These are phyloP conservation scores for Embiotoca jacksoni DNA, from an alignment of 2,113 vertebrate species.

Conservation along the genomic window DNA sequence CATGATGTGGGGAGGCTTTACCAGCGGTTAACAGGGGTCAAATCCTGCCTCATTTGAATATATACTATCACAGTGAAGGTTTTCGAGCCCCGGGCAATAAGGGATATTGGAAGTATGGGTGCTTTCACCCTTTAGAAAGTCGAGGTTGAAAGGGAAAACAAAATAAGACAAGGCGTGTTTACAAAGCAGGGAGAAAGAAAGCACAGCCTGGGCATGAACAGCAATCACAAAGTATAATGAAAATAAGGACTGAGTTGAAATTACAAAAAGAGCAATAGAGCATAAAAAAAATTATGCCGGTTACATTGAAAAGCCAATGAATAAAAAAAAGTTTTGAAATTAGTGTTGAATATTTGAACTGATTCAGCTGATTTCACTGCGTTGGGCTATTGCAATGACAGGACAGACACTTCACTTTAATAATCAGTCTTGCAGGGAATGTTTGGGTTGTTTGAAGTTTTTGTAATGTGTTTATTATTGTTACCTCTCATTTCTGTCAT, in stretches of 20 bases:
- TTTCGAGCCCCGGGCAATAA: slow-evolving; percentile 38
- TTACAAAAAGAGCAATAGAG: slow-evolving; percentile 11
- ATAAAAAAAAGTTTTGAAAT: slow-evolving; percentile 19
- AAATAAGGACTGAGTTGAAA: neutral
- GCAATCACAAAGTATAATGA: slow-evolving; percentile 18
- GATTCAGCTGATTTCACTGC: slow-evolving; percentile 10
- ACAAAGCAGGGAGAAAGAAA: slow-evolving; percentile 12
- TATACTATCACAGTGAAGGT: slow-evolving; percentile 55
- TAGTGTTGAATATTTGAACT: slow-evolving; percentile 21
- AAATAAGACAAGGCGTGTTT: slow-evolving; percentile 19
- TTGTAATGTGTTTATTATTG: no score
- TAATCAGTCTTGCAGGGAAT: no score
- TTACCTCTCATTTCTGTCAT: no score
- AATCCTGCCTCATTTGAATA: slow-evolving; percentile 69
- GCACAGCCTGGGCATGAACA: neutral
- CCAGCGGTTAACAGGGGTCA: slow-evolving; percentile 53
- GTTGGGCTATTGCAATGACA: neutral
- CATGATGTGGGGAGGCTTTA: slow-evolving; percentile 35
- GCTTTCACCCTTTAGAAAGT: slow-evolving; percentile 23
- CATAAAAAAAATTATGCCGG: slow-evolving; percentile 3
- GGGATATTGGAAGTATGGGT: slow-evolving; percentile 51
- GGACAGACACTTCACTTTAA: no score
- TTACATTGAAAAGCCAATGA: slow-evolving; percentile 11
- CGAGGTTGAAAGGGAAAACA: slow-evolving; percentile 12
- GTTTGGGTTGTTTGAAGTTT: no score